Base-by-base conservation (phyloP, 2,113 vertebrate genomes). In the Telmatochromis sp. region DNA sequence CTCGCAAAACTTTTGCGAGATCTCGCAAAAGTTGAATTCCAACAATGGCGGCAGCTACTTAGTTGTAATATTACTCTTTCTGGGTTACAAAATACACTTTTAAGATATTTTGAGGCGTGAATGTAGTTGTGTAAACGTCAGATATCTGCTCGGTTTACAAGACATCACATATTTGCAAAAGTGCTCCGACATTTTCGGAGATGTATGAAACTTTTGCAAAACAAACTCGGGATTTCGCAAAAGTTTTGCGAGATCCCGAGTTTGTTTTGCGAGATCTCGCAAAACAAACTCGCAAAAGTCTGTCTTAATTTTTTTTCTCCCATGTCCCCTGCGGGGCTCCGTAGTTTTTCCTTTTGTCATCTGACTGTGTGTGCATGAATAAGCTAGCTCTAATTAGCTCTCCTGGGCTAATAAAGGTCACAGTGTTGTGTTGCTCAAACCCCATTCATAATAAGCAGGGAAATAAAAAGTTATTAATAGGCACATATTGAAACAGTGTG, bases 381-480 rank as follows among this genome's bases (percentile, higher is more conserved):
- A 7, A 23, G 45, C 40, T 42, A 7, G 49, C 28, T 78, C 55
- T 83, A 93, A 89, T 89, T 84, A 89, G 55, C 84, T 85, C 63
- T 86, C 82, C 57, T 58, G 84, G 75, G 89, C 82, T 89, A 88
- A 88, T 92, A 89, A 89, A 91, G 87, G 89, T 87, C 89, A 91
- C 21, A 42, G 42, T 84, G 47, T 33, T 80, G 86, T 89, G 80
- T 60, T 81, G 84, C 82, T 81, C 70, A 68, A 84, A 53, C 58
- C 33, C 11, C 31, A 45, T 73, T 54, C 51, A 85, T 81, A 89
- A 92, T 90, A 83, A 89, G 73, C 85, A 54, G 84, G 86, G 47
- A 81, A 86, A 81, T 63, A 63, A 55, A 87, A 31, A 55, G 86
- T 63, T 92, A 93, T 91, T 92, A 90, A 91, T 90, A 93, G 91